Base-by-base conservation (phyloP, 1,140 invertebrate species). In the Tribolium madens region DNA sequence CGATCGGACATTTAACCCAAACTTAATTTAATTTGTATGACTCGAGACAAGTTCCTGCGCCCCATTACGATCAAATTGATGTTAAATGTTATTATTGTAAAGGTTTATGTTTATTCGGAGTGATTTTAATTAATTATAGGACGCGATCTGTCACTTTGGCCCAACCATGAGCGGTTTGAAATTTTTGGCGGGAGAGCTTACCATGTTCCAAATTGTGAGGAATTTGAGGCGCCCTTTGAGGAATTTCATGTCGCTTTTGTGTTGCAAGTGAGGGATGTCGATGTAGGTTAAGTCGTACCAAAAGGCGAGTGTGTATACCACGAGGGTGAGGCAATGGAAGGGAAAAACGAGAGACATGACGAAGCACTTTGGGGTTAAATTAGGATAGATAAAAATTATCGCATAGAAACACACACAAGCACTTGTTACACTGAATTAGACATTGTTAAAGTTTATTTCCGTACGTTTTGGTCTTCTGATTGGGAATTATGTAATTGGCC, bases 121-220 rank as follows among this genome's bases (percentile, higher is more conserved):
- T n/a, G n/a, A n/a, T n/a, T n/a, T n/a, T n/a, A n/a, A n/a, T n/a
- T n/a, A n/a, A n/a, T n/a, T n/a, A n/a, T n/a, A n/a, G 42, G 69
- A 71, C 17, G 48, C 15, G 10, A 71, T 48, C 13, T 14, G 46
- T 9, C 2, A 31, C 12, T 26, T 17, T 17, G 15, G 50, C 50
- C 15, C 0, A 50, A 14, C 48, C 12, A 17, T 3, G 2, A 0
- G n/a, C 1, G 2, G 15, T 26, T 17, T 26, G 21, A 26, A 26
- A 4, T 26, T 17, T 18, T 26, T 17, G 4, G 50, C 50, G 15
- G 4, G 50, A 53, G 5, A 13, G 48, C 75, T 77, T 31, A 77
- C 76, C 76, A 77, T 50, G 21, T 77, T 75, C 76, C 76, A 77
- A 36, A 77, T 57, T 5, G 76, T 77, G 14, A 77, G 21, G 17